phyloP scores from a whole-genome alignment of 1,140 invertebrate species.

The Hetaerina americana region DNA sequence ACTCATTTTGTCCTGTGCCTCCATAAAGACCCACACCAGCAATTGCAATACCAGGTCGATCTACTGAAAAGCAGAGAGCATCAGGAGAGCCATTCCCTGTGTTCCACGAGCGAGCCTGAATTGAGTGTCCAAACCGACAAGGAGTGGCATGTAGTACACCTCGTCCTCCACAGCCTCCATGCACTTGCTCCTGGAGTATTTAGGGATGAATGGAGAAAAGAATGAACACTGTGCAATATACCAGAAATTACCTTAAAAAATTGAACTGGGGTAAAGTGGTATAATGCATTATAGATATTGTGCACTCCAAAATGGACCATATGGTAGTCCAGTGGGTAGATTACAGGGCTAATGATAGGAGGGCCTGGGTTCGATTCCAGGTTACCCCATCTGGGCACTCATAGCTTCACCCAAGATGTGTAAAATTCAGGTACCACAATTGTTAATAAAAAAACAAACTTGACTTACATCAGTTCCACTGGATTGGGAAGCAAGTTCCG shows the following conservation, averaged over 20 bases:
- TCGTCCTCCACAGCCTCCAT: conserved; percentile 44
- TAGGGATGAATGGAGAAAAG: too few species aligned
- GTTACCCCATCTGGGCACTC: too few species aligned
- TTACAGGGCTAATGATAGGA: too few species aligned
- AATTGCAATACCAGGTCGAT: conserved; percentile 75
- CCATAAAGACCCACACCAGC: conserved; percentile 76
- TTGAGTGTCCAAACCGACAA: conserved; percentile 78
- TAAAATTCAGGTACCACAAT: neutral
- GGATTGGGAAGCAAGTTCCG: conserved; percentile 74
- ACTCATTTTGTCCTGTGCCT: conserved; percentile 73
- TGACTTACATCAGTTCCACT: conserved; percentile 45
- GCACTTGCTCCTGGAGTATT: conserved; percentile 54
- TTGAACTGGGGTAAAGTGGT: too few species aligned
- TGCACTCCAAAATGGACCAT: too few species aligned
- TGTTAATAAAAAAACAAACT: conserved; percentile 13
- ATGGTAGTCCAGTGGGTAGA: too few species aligned
- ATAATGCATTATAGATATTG: too few species aligned
- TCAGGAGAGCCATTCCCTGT: conserved; percentile 93
- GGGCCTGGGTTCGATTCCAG: too few species aligned
- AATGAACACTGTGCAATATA: too few species aligned
- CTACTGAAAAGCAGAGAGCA: conserved; percentile 89
- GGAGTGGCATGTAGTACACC: conserved; percentile 70
- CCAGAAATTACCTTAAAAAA: too few species aligned
- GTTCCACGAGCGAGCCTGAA: conserved; percentile 85
- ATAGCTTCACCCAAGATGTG: too few species aligned